phyloP scores from a whole-genome alignment of 2,888 invertebrate species.

The Polyommatus iphigenia region DNA sequence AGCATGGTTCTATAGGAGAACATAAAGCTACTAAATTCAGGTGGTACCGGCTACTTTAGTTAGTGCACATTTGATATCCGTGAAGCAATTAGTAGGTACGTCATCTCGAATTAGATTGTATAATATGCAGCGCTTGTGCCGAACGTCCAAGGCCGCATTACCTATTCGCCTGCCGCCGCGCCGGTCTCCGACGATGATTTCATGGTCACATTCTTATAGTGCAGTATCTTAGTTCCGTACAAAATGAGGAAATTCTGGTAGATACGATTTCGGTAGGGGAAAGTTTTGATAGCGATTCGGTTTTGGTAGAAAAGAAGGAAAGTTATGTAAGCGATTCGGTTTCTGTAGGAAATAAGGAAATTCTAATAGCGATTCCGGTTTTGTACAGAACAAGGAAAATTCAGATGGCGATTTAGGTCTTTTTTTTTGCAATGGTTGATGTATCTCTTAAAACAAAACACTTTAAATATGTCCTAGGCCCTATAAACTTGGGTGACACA shows the following conservation, averaged over 20 bases:
- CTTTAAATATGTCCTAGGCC: no score
- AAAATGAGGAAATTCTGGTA: background rate
- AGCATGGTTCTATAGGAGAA: background rate
- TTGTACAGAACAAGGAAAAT: no score
- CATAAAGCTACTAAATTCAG: background rate
- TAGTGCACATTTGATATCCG: background rate
- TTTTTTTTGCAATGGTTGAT: no score
- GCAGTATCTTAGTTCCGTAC: constrained; percentile 18
- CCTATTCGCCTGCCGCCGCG: constrained; percentile 12
- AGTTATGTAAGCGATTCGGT: background rate
- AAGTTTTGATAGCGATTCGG: background rate
- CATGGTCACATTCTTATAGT: constrained; percentile 26
- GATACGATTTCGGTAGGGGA: background rate
- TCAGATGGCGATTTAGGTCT: no score
- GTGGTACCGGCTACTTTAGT: background rate
- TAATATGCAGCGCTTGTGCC: constrained; percentile 8
- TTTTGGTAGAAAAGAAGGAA: background rate
- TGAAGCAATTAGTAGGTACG: constrained; percentile 3
- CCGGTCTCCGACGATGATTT: constrained; percentile 27
- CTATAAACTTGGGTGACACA: no score
- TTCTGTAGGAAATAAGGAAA: background rate
- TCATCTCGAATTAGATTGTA: constrained; percentile 33
- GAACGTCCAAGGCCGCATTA: constrained; percentile 27
- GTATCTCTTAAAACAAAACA: no score
- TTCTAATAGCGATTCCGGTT: no score